Base-by-base conservation (phyloP, 2,888 invertebrate genomes). In the Icerya purchasi region DNA sequence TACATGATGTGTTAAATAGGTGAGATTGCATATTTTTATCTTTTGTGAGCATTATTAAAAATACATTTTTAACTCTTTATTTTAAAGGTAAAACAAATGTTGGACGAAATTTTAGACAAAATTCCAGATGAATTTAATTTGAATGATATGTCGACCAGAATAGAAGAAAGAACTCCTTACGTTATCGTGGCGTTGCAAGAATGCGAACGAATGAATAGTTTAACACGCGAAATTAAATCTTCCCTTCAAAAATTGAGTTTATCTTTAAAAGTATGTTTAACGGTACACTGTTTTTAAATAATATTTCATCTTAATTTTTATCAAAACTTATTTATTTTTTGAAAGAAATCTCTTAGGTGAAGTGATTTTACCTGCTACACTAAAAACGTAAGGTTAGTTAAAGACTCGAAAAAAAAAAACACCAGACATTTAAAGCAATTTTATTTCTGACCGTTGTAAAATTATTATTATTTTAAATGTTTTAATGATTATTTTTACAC, bases 131-230 rank as follows among this genome's bases (percentile, higher is more conserved):
- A 84, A 58, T 94, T 93, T 71, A 87, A 86, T 68, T 81, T 94
- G 66, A 69, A 74, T 0, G 94, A 94, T 69, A 77, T 94, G 68
- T 83, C 86, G 81, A 80, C 79, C 1, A 86, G 87, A 70, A 82
- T 83, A 2, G 92, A 93, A 71, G 92, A 94, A 67, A 76, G 86
- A 63, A 89, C 88, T 2, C 94, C 94, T 0, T 96, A 81, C 70
- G 84, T 87, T 1, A 89, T 93, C 57, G 94, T 94, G 0, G 87
- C 87, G 1, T 79, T 90, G 66, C 90, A 94, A 72, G 94, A 96
- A 72, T 91, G 91, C 70, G 93, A 94, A 71, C 77, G 93, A 52
- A 93, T 94, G 92, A 94, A 94, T 71, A 77, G 77, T 50, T 77
- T 96, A 5, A 88, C 87, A 69, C 74, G 77, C 1, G 90, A 91